Base-by-base conservation (phyloP, 2,888 invertebrate genomes). In the Morpho achilles region DNA sequence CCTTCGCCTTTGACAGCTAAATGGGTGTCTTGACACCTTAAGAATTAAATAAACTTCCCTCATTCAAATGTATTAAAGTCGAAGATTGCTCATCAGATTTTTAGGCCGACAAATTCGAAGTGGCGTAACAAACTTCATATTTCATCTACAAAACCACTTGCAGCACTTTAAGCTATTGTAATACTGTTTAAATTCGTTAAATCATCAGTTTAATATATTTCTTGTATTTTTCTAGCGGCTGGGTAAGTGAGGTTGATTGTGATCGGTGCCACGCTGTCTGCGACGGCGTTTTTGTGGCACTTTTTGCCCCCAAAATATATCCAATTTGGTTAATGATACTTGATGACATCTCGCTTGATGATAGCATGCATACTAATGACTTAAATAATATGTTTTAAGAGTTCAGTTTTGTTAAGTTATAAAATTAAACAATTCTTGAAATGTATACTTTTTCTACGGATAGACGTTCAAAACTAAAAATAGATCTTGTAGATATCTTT, bases 241-340 rank as follows among this genome's bases (percentile, higher is more conserved):
- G 47, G 54, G 46, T 53, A 46, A 53, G 53, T 23, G 40, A 53
- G 53, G 46, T 9, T 54, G 77, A 74, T 73, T 78, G 69, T 73
- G 85, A 83, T 71, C 74, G 87, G 87, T 80, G 87, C 87, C 87
- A 86, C 71, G 81, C 87, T 82, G 87, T 88, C 87, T 88, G 80
- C 71, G 64, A 58, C 57, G 52, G 60, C 61, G 66, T 70, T 74
- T 81, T 77, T 78, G 76, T 67, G 65, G 32, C 4, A 61, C 61
- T 68, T 69, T 71, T 69, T 71, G 60, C 59, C 62, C 58, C 64
- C 61, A 57, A 67, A 69, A 68, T 67, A 67, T 68, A 67, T 70
- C 70, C 64, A 72, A 70, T 73, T 73, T 74, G 74, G 70, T 62
- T 69, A 73, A 80, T 79, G 82, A 80, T 76, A 80, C 69, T 71